phyloP scores from a whole-genome alignment of 2,888 invertebrate species.

The Nomada goodeniana region DNA sequence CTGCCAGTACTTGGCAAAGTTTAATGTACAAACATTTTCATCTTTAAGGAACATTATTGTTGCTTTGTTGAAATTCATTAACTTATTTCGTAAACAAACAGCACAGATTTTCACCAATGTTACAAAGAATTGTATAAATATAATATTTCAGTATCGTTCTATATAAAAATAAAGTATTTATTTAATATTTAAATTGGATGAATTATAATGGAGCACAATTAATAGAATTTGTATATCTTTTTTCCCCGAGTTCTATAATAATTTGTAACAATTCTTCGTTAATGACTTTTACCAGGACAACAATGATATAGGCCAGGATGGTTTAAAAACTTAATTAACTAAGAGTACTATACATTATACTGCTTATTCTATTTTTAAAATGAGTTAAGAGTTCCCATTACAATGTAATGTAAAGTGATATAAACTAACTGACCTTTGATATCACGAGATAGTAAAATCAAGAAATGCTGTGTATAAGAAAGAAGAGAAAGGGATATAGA shows the following conservation, averaged over 20 bases:
- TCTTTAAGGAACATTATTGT: conserved; percentile 19
- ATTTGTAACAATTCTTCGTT: background rate
- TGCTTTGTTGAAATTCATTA: conserved; percentile 33
- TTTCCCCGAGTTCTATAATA: background rate
- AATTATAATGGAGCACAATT: background rate
- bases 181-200: background rate
- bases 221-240: background rate
- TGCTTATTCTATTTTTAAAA: background rate
- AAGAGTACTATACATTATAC: background rate
- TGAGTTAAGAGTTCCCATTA: conserved; percentile 1
- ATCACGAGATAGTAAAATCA: conserved; percentile 11
- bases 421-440: conserved; percentile 1
- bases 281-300: conserved; percentile 17
- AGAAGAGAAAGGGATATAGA: background rate
- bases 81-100: background rate
- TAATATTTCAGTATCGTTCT: background rate
- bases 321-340: background rate
- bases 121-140: background rate
- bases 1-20: conserved; percentile 33
- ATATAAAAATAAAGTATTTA: background rate
- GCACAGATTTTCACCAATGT: background rate
- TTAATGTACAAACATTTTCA: conserved; percentile 34
- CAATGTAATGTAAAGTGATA: background rate
- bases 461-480: conserved; percentile 27
- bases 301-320: conserved; percentile 12